phyloP scores from a whole-genome alignment of 2,113 vertebrate species.

The Ploceus nigricollis region DNA sequence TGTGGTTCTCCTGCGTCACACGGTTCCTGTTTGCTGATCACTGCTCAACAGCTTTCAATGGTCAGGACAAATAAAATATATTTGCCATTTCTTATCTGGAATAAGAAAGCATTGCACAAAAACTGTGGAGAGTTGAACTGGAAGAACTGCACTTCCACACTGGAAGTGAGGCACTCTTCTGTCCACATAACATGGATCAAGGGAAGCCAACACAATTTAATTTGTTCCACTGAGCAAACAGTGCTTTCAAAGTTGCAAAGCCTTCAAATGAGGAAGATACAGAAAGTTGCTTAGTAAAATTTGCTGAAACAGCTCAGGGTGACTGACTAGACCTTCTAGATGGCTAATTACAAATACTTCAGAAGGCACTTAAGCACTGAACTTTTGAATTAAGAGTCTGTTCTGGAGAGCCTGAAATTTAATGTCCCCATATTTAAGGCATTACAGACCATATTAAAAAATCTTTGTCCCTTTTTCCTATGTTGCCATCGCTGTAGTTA shows the following conservation, averaged over 20 bases:
- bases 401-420: background rate
- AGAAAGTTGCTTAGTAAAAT: background rate
- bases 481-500: background rate
- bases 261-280: background rate
- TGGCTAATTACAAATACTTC: background rate
- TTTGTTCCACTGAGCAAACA: background rate
- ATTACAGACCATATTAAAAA: background rate
- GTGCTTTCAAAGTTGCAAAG: background rate
- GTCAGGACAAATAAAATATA: background rate
- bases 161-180: background rate
- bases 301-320: background rate
- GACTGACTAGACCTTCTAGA: background rate
- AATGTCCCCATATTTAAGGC: background rate
- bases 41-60: background rate
- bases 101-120: background rate
- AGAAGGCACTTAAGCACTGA: background rate
- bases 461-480: background rate
- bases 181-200: background rate
- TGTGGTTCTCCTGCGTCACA: background rate
- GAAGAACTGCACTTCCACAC: background rate
- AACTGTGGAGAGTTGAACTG: background rate
- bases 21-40: background rate
- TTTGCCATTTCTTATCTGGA: slow-evolving; percentile 10
- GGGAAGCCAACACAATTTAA: background rate
- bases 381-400: background rate